Percentiles rank a stretch among this genome's conserved stretches.
Conservation (phyloP, 2,113 vertebrate species). For the Forbesichthys papilliferus region DNA sequence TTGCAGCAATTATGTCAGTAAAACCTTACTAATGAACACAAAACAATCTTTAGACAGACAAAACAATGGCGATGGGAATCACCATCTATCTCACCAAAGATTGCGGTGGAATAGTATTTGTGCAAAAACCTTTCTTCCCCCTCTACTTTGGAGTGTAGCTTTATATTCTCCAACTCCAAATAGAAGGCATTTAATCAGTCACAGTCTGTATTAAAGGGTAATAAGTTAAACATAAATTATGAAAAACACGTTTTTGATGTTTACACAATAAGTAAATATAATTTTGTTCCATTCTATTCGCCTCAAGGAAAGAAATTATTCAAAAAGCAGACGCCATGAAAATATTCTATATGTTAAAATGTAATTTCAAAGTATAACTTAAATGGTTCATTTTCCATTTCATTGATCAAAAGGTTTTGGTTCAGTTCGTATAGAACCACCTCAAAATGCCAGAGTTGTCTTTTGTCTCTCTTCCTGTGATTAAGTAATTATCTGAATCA, state of each 20-base stretch:
- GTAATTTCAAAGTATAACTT: not conserved
- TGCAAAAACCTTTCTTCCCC: constrained; percentile 5
- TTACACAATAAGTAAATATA: constrained; percentile 22
- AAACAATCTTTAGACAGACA: constrained; percentile 4
- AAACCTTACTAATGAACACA: not conserved
- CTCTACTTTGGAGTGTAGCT: not conserved
- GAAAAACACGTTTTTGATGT: constrained; percentile 1
- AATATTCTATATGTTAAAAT: not conserved
- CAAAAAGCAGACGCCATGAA: constrained; percentile 13
- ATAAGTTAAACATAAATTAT: constrained; percentile 25
- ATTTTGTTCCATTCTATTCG: constrained; percentile 8
- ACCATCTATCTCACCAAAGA: not conserved
- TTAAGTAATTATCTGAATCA: constrained; percentile 2
- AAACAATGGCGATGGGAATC: constrained; percentile 12
- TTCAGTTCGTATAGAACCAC: constrained; percentile 9
- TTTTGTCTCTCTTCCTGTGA: not conserved
- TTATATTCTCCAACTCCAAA: constrained; percentile 29
- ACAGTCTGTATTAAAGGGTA: constrained; percentile 41
- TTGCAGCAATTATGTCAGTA: not conserved
- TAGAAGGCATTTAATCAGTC: constrained; percentile 14
- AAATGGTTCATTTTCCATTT: not conserved
- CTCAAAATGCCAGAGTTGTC: constrained; percentile 35
- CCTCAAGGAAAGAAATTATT: constrained; percentile 10
- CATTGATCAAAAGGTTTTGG: constrained; percentile 5
- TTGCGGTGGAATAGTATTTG: not conserved